These are phyloP conservation scores for Drosophila kohkoa DNA, from an alignment of 1,140 invertebrate genomes.

Conservation along the genomic window DNA sequence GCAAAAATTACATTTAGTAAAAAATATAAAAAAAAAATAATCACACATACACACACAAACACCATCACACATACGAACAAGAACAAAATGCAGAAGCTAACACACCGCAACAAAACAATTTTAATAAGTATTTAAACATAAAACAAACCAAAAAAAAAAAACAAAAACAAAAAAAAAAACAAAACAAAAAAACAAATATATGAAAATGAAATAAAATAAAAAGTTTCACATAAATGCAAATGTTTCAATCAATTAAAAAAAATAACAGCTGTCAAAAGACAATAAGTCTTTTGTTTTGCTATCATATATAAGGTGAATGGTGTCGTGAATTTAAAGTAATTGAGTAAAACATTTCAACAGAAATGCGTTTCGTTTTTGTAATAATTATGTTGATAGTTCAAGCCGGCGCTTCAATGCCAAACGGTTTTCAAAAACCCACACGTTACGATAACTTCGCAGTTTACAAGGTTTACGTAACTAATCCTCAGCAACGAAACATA, in stretches of 20 bases:
- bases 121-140: constrained; percentile 66
- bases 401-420: background rate
- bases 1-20: constrained; percentile 70
- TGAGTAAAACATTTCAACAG: background rate
- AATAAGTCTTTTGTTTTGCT: background rate
- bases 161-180: constrained; percentile 62
- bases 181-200: constrained; percentile 69
- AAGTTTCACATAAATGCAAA: constrained; percentile 72
- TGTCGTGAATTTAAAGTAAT: background rate
- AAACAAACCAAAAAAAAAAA: constrained; percentile 61
- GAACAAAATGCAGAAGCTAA: constrained; percentile 73
- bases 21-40: constrained; percentile 55
- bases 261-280: background rate
- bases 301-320: background rate
- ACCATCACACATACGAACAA: constrained; percentile 46
- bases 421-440: background rate
- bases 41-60: constrained; percentile 34
- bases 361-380: constrained; percentile 14
- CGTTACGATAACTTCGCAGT: constrained; percentile 57
- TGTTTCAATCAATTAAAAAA: background rate
- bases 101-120: constrained; percentile 71
- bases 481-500: constrained; percentile 9
- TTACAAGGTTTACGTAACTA: constrained; percentile 27
- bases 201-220: constrained; percentile 80
- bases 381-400: constrained; percentile 1